Percentiles rank a stretch among this genome's conserved stretches.
Evolutionary conservation across 30 jellyfish, hydroid and myxozoan genomes (phyloP).

Genomic region (Nemopilema nomurai): DNA sequence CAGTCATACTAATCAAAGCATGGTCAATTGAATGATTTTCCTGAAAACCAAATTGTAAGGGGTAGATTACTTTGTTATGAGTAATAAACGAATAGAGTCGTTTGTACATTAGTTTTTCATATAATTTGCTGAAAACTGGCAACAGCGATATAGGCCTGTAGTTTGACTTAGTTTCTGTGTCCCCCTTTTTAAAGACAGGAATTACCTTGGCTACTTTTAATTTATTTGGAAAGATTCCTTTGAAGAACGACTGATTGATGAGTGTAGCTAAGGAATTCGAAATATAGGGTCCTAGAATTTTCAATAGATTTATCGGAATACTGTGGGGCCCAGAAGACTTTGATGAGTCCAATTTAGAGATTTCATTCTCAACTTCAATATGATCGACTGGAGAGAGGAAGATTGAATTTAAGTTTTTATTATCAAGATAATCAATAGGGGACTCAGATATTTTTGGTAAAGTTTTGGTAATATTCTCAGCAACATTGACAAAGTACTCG

Average conservation of each 20-base stretch:
- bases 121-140: constrained; percentile 9
- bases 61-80: not conserved
- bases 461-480: constrained; percentile 1
- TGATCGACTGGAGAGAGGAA: constrained; percentile 16
- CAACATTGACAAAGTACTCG: constrained; percentile 2
- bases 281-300: not conserved
- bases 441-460: not conserved
- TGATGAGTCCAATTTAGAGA: not conserved
- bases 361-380: constrained; percentile 1
- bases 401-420: not conserved
- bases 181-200: constrained; percentile 1
- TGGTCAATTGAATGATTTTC: constrained; percentile 20
- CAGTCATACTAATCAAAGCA: constrained; percentile 33
- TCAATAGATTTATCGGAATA: not conserved
- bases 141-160: constrained; percentile 4
- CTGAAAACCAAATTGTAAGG: constrained; percentile 11
- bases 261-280: constrained; percentile 3
- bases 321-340: constrained; percentile 8
- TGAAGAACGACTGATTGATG: constrained; percentile 1
- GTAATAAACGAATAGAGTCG: not conserved
- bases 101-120: constrained; percentile 9
- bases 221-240: not conserved
- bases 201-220: not conserved
- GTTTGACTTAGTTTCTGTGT: not conserved
- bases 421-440: not conserved